phyloP scores from a whole-genome alignment of 2,888 invertebrate species.

The Glyphotaelius pellucidus region DNA sequence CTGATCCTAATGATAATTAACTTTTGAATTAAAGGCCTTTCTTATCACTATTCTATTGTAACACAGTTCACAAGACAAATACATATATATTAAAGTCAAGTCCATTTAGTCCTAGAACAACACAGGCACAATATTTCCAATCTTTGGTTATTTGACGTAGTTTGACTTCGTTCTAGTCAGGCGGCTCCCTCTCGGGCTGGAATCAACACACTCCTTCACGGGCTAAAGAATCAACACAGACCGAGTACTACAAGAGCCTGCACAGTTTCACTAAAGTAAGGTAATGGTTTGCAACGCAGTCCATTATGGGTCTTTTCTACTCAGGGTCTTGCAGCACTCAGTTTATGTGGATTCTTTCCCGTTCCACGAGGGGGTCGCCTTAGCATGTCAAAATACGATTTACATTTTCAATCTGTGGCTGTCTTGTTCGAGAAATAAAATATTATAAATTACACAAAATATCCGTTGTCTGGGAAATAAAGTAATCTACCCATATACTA shows the following conservation, averaged over 20 bases:
- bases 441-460: neutral
- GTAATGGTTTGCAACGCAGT: too few species aligned
- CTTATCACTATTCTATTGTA: constrained; percentile 21
- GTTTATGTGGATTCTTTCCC: too few species aligned
- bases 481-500: neutral
- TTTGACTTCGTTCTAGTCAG: neutral
- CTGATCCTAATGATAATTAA: neutral
- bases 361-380: too few species aligned
- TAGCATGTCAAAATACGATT: too few species aligned
- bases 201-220: too few species aligned
- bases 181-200: too few species aligned
- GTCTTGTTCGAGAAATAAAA: neutral
- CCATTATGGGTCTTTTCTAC: too few species aligned
- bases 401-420: neutral
- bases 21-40: constrained; percentile 30
- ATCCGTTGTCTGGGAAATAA: neutral
- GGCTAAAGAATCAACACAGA: too few species aligned
- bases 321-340: too few species aligned
- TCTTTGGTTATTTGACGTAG: neutral
- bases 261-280: too few species aligned
- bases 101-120: neutral
- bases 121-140: neutral
- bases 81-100: neutral
- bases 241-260: too few species aligned
- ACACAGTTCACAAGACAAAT: neutral